Conservation (phyloP, 2,888 invertebrate species). For the Hydropsyche betteni region DNA sequence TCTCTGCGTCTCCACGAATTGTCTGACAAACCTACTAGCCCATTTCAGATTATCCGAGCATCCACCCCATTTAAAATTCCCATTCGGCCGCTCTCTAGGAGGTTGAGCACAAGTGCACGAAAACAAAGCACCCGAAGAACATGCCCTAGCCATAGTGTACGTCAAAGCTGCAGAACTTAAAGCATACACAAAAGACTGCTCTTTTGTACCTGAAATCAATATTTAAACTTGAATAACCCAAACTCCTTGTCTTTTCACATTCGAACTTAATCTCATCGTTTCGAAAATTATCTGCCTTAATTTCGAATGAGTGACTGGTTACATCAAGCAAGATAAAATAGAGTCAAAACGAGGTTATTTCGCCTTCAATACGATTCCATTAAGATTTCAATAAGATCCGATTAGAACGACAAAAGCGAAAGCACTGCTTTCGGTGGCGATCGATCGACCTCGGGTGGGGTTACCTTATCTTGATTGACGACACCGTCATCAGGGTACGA, state of each 20-base stretch:
- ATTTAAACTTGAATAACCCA: too few relatives aligned
- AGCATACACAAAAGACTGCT: conserved; percentile 87
- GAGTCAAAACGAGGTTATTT: too few relatives aligned
- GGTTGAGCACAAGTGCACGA: conserved; percentile 83
- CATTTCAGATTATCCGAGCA: conserved; percentile 84
- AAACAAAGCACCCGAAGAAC: conserved; percentile 76
- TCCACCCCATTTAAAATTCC: conserved; percentile 86
- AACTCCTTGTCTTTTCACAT: too few relatives aligned
- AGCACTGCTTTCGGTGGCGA: neutral
- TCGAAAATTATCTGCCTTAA: too few relatives aligned
- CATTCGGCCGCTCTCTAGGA: conserved; percentile 74
- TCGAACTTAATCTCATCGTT: too few relatives aligned
- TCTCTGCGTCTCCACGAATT: conserved; percentile 75
- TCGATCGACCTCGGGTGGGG: conserved; percentile 12
- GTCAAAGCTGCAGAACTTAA: conserved; percentile 82
- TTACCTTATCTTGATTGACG: conserved; percentile 20
- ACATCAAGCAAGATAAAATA: too few relatives aligned
- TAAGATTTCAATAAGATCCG: conserved; percentile 19
- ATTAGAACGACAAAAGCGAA: neutral
- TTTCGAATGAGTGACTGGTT: too few relatives aligned
- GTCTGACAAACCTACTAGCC: conserved; percentile 76
- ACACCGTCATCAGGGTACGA: neutral
- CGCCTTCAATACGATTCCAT: neutral
- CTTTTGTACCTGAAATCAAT: conserved; percentile 74
- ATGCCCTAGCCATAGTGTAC: conserved; percentile 80